These are phyloP conservation scores for Zygogramma bicolorata DNA, from an alignment of 2,888 invertebrate species.

Conservation along the genomic window DNA sequence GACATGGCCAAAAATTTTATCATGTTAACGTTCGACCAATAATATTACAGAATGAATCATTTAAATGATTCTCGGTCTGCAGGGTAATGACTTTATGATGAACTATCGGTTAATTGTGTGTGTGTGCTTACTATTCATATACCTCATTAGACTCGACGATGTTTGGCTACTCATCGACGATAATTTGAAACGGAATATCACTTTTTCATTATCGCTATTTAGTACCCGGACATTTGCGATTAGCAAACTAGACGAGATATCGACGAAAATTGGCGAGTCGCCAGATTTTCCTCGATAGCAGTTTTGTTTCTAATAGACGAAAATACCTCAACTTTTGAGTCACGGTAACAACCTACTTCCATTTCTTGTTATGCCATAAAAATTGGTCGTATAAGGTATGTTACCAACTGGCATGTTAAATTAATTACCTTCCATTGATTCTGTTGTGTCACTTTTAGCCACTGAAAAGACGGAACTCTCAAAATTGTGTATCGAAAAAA, in stretches of 20 bases:
- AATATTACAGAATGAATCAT: too few species aligned
- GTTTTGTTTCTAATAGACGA: not conserved
- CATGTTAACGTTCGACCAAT: not conserved
- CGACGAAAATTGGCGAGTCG: not conserved
- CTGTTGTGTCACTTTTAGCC: too few species aligned
- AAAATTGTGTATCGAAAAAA: too few species aligned
- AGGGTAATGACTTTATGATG: constrained; percentile 3
- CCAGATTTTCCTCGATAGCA: not conserved
- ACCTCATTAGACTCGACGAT: too few species aligned
- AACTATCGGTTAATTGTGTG: not conserved
- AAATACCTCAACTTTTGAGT: not conserved
- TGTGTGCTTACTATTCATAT: not conserved
- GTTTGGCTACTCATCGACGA: not conserved
- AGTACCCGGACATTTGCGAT: not conserved
- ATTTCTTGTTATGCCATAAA: too few species aligned
- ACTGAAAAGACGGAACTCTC: too few species aligned
- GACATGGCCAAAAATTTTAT: not conserved
- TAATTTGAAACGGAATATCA: not conserved
- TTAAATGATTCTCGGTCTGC: not conserved
- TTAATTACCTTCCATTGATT: too few species aligned
- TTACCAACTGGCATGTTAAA: too few species aligned
- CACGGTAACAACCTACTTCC: not conserved
- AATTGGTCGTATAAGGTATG: too few species aligned
- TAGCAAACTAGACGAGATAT: not conserved
- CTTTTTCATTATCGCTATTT: not conserved